Conservation (phyloP, 2,888 invertebrate species). For the Protophormia terraenovae region DNA sequence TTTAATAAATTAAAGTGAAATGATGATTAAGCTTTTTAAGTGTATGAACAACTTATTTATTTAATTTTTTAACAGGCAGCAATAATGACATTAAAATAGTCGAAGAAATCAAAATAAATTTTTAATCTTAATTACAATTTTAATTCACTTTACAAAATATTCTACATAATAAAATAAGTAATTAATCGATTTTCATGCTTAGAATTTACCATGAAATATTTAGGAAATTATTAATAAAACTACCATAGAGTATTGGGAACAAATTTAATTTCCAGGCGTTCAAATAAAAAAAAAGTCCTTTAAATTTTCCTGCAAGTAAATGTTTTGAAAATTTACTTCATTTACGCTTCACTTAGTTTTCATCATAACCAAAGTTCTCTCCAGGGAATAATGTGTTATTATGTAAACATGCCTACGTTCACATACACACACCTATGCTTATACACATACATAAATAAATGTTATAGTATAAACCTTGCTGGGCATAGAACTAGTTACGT, state of each 20-base stretch:
- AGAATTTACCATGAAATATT: not conserved
- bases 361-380: constrained; percentile 47
- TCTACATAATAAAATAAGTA: too few species aligned
- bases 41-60: not conserved
- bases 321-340: constrained; percentile 43
- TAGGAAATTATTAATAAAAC: not conserved
- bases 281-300: not conserved
- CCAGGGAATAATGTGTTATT: constrained; percentile 42
- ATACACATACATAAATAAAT: too few species aligned
- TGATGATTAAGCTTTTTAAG: not conserved
- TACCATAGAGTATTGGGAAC: not conserved
- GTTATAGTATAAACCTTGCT: too few species aligned
- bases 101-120: too few species aligned
- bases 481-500: too few species aligned
- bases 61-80: too few species aligned
- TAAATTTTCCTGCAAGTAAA: not conserved
- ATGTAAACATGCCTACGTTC: constrained; percentile 15
- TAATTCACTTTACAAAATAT: too few species aligned
- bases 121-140: too few species aligned
- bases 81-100: too few species aligned
- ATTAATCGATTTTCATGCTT: not conserved
- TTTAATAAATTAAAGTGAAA: too few species aligned
- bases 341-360: constrained; percentile 43
- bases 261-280: not conserved
- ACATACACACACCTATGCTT: not conserved